Conservation (phyloP, 2,797 vertebrate species). For the Mionectes olivaceus region DNA sequence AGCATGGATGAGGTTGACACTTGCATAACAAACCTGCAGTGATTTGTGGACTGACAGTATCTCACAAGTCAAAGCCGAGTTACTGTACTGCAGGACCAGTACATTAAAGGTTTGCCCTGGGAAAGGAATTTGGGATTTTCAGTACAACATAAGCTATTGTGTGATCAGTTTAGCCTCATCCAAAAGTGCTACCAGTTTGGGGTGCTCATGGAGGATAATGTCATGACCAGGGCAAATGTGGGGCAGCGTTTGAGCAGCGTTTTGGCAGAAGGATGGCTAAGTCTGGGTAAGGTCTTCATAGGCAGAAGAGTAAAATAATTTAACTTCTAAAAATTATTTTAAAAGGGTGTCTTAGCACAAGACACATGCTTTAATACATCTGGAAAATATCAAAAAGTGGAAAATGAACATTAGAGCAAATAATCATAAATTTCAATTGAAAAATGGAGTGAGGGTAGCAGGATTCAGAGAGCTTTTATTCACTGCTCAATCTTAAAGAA, state of each 20-base stretch:
- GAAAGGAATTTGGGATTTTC: neutral
- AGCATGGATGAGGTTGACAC: neutral
- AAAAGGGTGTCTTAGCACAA: neutral
- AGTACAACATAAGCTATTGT: neutral
- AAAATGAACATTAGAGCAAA: conserved; percentile 2
- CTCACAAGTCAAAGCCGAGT: neutral
- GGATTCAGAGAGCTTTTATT: neutral
- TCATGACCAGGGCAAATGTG: neutral
- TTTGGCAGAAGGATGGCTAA: neutral
- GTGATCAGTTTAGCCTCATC: neutral
- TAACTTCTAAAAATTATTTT: neutral
- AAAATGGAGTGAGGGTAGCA: neutral
- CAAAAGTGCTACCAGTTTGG: neutral
- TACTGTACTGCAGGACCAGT: neutral
- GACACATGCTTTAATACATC: neutral
- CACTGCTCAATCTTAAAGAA: neutral
- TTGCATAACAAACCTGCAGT: neutral
- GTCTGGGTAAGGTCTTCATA: neutral
- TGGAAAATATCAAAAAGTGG: neutral
- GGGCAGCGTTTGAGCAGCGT: neutral
- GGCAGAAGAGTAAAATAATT: neutral
- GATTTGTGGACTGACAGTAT: neutral
- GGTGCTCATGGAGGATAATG: neutral
- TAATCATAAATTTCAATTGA: neutral
- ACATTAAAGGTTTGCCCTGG: neutral